Conservation (phyloP, 2,797 vertebrate genomes). For the Cuniculus paca region DNA sequence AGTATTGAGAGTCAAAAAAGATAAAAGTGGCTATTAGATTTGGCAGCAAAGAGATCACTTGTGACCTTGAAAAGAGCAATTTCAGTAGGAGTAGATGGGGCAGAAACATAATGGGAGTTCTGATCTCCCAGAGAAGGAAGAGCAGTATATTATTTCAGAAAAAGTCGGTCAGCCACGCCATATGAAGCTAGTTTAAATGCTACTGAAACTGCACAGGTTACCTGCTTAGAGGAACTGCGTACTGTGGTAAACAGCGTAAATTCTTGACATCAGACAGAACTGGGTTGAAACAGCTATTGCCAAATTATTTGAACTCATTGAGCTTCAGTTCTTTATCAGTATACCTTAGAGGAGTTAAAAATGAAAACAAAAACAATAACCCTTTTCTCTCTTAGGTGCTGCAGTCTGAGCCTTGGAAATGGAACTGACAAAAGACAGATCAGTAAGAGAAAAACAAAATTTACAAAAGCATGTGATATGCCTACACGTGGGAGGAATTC, state of each 20-base stretch:
- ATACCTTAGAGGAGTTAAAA: background rate
- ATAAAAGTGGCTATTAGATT: conserved; percentile 58
- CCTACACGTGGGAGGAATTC: background rate
- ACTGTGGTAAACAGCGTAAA: background rate
- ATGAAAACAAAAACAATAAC: background rate
- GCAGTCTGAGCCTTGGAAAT: background rate
- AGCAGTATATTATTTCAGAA: conserved; percentile 40
- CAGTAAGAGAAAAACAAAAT: background rate
- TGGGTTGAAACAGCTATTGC: conserved; percentile 20
- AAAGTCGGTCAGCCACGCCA: background rate
- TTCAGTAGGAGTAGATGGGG: conserved; percentile 7
- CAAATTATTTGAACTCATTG: conserved; percentile 51
- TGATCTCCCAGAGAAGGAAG: conserved; percentile 58
- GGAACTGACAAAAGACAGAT: background rate
- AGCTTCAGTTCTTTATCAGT: conserved; percentile 50
- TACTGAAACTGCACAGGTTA: conserved; percentile 12
- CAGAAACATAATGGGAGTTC: conserved; percentile 47
- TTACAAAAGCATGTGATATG: background rate
- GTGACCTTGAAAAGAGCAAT: conserved; percentile 67
- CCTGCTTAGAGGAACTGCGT: background rate
- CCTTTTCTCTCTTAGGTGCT: background rate
- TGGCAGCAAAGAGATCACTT: conserved; percentile 38
- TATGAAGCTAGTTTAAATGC: background rate
- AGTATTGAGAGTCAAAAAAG: conserved; percentile 52
- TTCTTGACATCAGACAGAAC: conserved; percentile 36